Percentiles rank a stretch among this genome's conserved stretches.
Evolutionary conservation across 1,140 invertebrate species (phyloP).

Genomic region (Brachionus koreanus): DNA sequence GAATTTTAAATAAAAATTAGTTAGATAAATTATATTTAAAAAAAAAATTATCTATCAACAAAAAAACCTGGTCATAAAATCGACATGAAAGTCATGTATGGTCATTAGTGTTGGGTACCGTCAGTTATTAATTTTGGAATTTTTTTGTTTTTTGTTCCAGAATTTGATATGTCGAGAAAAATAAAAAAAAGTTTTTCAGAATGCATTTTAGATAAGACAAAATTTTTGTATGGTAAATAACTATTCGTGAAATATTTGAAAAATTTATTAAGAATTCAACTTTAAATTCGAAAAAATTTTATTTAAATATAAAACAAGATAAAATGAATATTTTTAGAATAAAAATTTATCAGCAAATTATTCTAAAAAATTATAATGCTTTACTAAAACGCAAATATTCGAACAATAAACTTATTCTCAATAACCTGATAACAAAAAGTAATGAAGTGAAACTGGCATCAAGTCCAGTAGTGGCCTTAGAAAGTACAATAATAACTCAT

Average conservation of each 20-base stretch:
- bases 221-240: not conserved
- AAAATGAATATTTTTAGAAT: not conserved
- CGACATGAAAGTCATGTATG: no score
- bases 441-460: constrained; percentile 49
- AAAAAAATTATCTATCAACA: no score
- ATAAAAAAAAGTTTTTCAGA: no score
- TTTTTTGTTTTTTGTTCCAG: no score
- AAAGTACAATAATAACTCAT: constrained; percentile 96
- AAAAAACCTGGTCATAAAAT: no score
- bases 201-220: not conserved
- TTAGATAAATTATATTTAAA: no score
- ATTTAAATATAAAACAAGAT: not conserved
- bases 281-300: not conserved
- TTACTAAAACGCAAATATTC: not conserved
- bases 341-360: not conserved
- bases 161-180: no score
- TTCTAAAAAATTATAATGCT: not conserved
- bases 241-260: not conserved
- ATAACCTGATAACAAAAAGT: not conserved
- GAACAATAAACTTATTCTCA: not conserved
- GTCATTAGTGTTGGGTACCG: no score
- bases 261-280: not conserved
- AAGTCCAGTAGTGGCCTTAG: constrained; percentile 80
- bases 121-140: no score
- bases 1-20: no score